Evolutionary conservation across 2,888 invertebrate species (phyloP).

Genomic region (Nephrotoma appendiculata): DNA sequence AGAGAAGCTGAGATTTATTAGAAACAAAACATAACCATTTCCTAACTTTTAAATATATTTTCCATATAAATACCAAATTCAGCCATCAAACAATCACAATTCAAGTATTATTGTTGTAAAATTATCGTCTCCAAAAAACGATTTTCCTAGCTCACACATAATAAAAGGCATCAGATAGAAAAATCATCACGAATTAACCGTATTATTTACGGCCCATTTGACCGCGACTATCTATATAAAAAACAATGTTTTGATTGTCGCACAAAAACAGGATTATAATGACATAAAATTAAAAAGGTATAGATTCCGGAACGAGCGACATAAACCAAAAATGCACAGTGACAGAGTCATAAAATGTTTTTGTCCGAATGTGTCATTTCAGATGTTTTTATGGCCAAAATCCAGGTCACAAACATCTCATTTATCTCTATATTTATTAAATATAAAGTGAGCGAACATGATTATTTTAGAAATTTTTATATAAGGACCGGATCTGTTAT

Average conservation of each 20-base stretch:
- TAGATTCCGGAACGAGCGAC: not conserved
- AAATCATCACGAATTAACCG: not conserved
- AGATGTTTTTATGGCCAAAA: not conserved
- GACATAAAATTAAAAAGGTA: not conserved
- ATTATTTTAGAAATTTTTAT: not conserved
- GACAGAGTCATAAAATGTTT: not conserved
- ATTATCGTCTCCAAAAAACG: not conserved
- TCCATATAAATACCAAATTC: too few relatives aligned
- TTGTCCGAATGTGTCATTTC: not conserved
- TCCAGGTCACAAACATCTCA: not conserved
- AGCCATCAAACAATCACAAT: too few relatives aligned
- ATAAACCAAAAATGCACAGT: not conserved
- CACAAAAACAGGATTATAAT: not conserved
- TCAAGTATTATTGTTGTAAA: not conserved
- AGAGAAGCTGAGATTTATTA: too few relatives aligned
- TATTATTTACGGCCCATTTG: not conserved
- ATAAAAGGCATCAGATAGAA: not conserved
- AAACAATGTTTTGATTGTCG: not conserved
- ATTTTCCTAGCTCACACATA: not conserved
- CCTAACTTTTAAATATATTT: too few relatives aligned
- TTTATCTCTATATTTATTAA: too few relatives aligned
- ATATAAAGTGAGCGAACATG: not conserved
- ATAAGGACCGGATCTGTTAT: not conserved
- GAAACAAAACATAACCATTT: too few relatives aligned
- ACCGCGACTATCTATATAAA: not conserved